Evolutionary conservation across 2,113 vertebrate species (phyloP).

Genomic region (Ibidorhyncha struthersii): DNA sequence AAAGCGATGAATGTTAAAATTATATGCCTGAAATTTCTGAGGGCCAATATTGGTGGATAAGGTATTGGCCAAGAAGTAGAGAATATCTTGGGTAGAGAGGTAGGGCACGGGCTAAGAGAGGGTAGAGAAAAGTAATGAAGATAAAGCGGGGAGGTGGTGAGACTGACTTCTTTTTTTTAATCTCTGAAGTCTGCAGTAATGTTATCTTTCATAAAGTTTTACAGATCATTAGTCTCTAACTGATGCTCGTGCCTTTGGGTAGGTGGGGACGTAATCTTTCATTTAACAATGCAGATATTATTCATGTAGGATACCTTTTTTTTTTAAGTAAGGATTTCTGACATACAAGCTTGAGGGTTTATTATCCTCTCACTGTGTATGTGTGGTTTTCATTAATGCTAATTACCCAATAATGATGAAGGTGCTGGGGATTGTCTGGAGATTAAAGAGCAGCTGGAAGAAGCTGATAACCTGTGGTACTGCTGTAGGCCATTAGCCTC

Average conservation of each 20-base stretch:
- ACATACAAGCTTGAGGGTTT: neutral
- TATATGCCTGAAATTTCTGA: neutral
- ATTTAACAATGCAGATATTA: neutral
- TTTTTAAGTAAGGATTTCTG: conserved; percentile 8
- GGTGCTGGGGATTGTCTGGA: conserved; percentile 54
- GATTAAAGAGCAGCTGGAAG: conserved; percentile 69
- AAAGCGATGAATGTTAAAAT: neutral
- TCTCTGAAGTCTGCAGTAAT: neutral
- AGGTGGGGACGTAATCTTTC: neutral
- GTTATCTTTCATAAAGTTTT: neutral
- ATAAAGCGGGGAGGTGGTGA: too few species aligned
- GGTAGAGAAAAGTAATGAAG: neutral
- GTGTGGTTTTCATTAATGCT: conserved; percentile 43
- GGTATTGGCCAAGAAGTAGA: neutral
- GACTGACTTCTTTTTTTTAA: neutral
- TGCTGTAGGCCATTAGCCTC: conserved; percentile 57
- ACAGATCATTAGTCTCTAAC: conserved; percentile 13
- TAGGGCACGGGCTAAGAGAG: accelerated
- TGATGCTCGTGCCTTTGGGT: neutral
- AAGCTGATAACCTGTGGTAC: conserved; percentile 74
- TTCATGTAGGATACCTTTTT: neutral
- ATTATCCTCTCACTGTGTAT: conserved; percentile 11
- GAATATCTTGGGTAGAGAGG: neutral
- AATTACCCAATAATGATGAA: conserved; percentile 56
- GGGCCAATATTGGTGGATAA: neutral